Base-by-base conservation (phyloP, 2,797 vertebrate genomes). In the Siniperca scherzeri region DNA sequence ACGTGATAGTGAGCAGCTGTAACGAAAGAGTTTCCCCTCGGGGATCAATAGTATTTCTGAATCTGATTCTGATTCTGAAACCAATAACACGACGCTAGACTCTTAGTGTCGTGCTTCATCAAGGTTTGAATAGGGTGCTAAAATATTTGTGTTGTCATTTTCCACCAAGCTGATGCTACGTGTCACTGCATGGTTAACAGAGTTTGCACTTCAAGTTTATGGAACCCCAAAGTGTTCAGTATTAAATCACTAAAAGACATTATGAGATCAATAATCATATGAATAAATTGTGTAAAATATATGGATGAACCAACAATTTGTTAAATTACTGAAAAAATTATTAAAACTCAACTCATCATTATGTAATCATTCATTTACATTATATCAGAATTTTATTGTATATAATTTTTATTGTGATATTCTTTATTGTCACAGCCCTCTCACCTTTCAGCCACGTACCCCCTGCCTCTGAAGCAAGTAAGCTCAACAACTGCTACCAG, bases 101-200 rank as follows among this genome's bases (percentile, higher is more conserved):
- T 38, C 33, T 60, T 33, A 44, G 44, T 22, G 19, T 44, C 9
- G 0, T 44, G 82, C 46, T 22, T 74, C 65, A 71, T 67, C 40
- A 74, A 36, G 14, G 38, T 78, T 69, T 61, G 4, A 74, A 59
- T 0, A 33, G 5, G 7, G 22, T 25, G 69, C 25, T 64, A 21
- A 50, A 83, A 65, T 73, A 78, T 69, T 64, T 48, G n/a, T 65
- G 42, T 55, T 44, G 14, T 16, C 19, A 11, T 76, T 71, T 68
- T 40, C 36, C 3, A 40, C 36, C 10, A 9, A 38, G 21, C 22
- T 70, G 4, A 17, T 25, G 21, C 36, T 25, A 65, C 11, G 44
- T 12, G 3, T 8, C 17, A 40, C 21, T 9, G 44, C 59, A 38
- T 14, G 56, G 19, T 55, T 46, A 22, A 61, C 19, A 27, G 9